These are phyloP conservation scores for Euborellia annulipes DNA, from an alignment of 1,140 invertebrate genomes.

Conservation along the genomic window DNA sequence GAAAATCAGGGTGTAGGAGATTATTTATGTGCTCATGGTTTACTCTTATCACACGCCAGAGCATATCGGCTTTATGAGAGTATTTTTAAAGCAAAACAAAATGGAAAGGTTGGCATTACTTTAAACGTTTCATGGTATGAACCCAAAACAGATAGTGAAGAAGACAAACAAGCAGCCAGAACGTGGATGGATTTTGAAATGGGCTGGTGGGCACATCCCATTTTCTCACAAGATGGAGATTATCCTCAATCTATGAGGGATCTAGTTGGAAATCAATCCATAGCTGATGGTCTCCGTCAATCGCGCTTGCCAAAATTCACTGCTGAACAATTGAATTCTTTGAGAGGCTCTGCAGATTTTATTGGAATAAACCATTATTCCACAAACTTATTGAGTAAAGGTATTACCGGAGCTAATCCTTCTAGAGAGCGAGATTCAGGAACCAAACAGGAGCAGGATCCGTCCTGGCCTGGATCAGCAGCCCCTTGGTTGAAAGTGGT, in stretches of 20 bases:
- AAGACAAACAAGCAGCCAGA: constrained; percentile 30
- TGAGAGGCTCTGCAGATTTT: constrained; percentile 40
- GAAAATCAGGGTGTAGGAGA: constrained; percentile 28
- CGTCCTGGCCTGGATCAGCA: constrained; percentile 29
- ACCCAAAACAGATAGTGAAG: constrained; percentile 25
- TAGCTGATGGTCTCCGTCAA: constrained; percentile 32
- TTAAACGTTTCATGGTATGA: constrained; percentile 30
- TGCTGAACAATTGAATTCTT: constrained; percentile 20
- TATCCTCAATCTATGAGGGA: constrained; percentile 42
- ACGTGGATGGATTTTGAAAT: constrained; percentile 12
- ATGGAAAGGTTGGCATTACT: constrained; percentile 26
- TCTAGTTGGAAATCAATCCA: constrained; percentile 35
- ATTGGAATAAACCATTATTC: constrained; percentile 43
- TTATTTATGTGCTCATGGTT: constrained; percentile 40
- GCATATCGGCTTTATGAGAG: constrained; percentile 46
- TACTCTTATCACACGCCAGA: constrained; percentile 44
- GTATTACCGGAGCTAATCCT: constrained; percentile 23
- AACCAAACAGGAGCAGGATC: constrained; percentile 26
- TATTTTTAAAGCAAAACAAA: constrained; percentile 37
- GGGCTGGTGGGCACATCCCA: constrained; percentile 40
- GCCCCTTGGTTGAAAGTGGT: constrained; percentile 36
- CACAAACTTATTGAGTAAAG: constrained; percentile 25
- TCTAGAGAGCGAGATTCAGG: constrained; percentile 34
- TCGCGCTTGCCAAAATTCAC: constrained; percentile 46
- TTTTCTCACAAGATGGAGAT: constrained; percentile 40